A percentile compares a stretch with the other conserved stretches of the same genome.
Evolutionary conservation across 2,888 invertebrate genomes (phyloP).

Genomic region (Pseudanteris insignis): DNA sequence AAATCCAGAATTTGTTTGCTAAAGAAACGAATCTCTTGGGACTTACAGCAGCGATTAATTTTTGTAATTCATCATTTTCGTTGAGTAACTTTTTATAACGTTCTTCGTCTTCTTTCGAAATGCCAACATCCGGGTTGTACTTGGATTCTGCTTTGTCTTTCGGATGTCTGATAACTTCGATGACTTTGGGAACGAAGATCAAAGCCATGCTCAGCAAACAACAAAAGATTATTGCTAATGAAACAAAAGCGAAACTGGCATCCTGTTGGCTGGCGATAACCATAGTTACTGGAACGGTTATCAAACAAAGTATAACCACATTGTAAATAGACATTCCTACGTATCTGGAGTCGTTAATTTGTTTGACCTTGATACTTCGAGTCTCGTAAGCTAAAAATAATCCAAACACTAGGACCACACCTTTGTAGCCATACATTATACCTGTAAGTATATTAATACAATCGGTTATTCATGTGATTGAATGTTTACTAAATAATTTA

Average conservation of each 20-base stretch:
- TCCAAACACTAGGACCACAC: slow-evolving; percentile 94
- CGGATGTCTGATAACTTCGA: slow-evolving; percentile 89
- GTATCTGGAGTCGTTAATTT: slow-evolving; percentile 97
- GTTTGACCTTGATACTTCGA: slow-evolving; percentile 93
- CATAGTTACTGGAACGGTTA: slow-evolving; percentile 97
- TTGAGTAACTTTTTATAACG: slow-evolving; percentile 88
- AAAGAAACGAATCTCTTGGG: too few species aligned
- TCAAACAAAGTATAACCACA: slow-evolving; percentile 95
- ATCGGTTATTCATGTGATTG: too few species aligned
- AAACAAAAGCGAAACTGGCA: slow-evolving; percentile 96
- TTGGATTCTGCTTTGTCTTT: slow-evolving; percentile 88
- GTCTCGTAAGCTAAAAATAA: slow-evolving; percentile 98
- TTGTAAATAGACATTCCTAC: slow-evolving; percentile 99
- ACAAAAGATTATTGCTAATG: slow-evolving; percentile 96
- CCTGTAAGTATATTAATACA: slow-evolving; percentile 78
- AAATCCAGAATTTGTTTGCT: too few species aligned
- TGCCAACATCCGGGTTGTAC: slow-evolving; percentile 82
- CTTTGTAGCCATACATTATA: slow-evolving; percentile 95
- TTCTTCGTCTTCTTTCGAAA: slow-evolving; percentile 93
- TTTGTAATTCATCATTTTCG: slow-evolving; percentile 96
- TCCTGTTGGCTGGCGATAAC: slow-evolving; percentile 98
- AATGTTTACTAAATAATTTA: neutral
- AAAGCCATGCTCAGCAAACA: slow-evolving; percentile 98
- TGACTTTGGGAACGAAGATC: slow-evolving; percentile 97
- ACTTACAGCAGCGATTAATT: slow-evolving; percentile 89